Conservation (phyloP, 2,888 invertebrate species). For the Thalpophila matura region DNA sequence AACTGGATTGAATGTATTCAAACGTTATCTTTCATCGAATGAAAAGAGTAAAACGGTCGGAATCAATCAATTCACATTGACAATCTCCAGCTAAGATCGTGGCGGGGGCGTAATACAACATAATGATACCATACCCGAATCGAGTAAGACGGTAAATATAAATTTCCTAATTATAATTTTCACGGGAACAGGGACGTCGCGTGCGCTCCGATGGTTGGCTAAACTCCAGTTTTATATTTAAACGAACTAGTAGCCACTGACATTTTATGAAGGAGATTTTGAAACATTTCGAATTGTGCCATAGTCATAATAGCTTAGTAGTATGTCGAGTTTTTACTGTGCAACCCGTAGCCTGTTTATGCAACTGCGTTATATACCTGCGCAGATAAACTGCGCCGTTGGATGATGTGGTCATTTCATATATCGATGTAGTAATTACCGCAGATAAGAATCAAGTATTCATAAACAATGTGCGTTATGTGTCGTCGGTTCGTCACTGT, state of each 20-base stretch:
- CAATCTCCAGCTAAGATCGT: constrained; percentile 17
- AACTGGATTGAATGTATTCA: constrained; percentile 14
- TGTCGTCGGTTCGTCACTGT: constrained; percentile 24
- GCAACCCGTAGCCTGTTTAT: constrained; percentile 5
- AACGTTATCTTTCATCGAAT: constrained; percentile 11
- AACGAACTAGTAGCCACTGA: constrained; percentile 76
- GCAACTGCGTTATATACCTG: constrained; percentile 24
- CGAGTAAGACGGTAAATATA: constrained; percentile 78
- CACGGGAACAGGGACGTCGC: constrained; percentile 81
- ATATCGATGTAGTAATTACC: constrained; percentile 23
- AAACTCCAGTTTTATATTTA: constrained; percentile 84
- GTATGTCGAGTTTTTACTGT: constrained; percentile 27
- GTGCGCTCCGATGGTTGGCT: constrained; percentile 77
- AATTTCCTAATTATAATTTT: constrained; percentile 88
- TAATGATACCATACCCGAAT: constrained; percentile 66
- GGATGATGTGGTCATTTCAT: background rate
- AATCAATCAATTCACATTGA: constrained; percentile 22
- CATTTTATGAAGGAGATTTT: constrained; percentile 78
- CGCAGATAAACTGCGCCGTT: constrained; percentile 12
- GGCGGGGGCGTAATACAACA: constrained; percentile 31
- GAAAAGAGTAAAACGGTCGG: constrained; percentile 16
- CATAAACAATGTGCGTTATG: constrained; percentile 29
- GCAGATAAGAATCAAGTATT: constrained; percentile 28
- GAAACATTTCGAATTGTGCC: constrained; percentile 68
- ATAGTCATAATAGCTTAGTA: constrained; percentile 50